Conservation (phyloP, 2,113 vertebrate species). For the Morphnarchus princeps region DNA sequence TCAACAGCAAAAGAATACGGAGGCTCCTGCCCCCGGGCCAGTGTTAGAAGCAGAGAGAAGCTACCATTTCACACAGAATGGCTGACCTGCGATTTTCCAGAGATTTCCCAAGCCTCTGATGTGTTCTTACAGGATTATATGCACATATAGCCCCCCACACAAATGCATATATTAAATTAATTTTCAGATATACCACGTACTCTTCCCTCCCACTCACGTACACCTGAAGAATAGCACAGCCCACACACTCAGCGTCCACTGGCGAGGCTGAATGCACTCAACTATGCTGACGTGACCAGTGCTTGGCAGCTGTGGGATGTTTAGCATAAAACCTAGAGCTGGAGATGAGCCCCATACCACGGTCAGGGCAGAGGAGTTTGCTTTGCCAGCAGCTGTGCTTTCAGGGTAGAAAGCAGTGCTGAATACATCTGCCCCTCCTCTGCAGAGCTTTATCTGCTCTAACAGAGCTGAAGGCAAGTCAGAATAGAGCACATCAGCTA, state of each 20-base stretch:
- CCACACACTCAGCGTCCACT: background rate
- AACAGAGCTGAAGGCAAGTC: background rate
- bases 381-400: background rate
- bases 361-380: background rate
- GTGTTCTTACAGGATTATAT: background rate
- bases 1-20: background rate
- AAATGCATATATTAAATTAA: background rate
- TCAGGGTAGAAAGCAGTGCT: background rate
- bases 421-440: background rate
- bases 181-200: background rate
- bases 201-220: background rate
- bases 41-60: background rate
- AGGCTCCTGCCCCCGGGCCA: background rate
- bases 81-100: background rate
- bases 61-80: background rate
- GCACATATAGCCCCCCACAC: background rate
- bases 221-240: background rate
- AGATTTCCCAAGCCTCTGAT: background rate
- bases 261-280: background rate
- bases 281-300: background rate
- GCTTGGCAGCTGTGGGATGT: background rate
- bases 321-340: background rate
- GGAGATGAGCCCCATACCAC: background rate
- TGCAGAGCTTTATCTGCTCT: constrained; percentile 22
- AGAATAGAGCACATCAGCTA: background rate